Evolutionary conservation across 2,113 vertebrate genomes (phyloP), one percentile per base, ranked within the genome.

Genomic region (Atlantisia rogersi): DNA sequence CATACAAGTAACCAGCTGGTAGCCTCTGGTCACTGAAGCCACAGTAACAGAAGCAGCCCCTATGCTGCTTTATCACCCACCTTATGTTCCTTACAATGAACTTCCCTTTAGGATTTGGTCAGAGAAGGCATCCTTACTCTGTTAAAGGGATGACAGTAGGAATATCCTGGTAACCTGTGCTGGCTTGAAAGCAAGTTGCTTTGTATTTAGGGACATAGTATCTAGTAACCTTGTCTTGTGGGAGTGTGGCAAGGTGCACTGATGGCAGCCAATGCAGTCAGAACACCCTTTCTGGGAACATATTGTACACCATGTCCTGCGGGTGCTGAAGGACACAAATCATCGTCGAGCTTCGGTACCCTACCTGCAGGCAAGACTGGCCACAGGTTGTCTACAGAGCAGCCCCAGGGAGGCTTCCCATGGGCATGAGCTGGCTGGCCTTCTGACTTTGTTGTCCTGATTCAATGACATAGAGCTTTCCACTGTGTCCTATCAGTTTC

Each of bases 221-320:
- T 20, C 2, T 19, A 1, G n/a, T 44, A 39, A 1, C 37, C 28
- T 21, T 28, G 18, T 11, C 39, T 2, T 6, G 11, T 0, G 1
- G 24, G 50, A 68, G 12, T 3, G 8, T 39, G 18, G 40, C 35
- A 13, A 50, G 42, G 21, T 53, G 46, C 64, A 6, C 44, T 25
- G 39, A 11, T 32, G 31, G 25, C 50, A 42, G 37, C 32, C 1
- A 2, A 64, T n/a, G 16, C 8, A 46, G 24, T 10, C 25, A 26
- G 31, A 79, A 25, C 40, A 35, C 8, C 12, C 25, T 82, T 5
- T 1, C 56, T 52, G 24, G 35, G 15, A 67, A 14, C 1, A 1
- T 9, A 0, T 3, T 17, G 12, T n/a, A 1, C 22, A 3, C 5
- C 8, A 1, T 15, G 52, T 26, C 56, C 69, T 77, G 64, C 0